Conservation (phyloP, 1,140 invertebrate genomes). For the Drosophila subobscura region DNA sequence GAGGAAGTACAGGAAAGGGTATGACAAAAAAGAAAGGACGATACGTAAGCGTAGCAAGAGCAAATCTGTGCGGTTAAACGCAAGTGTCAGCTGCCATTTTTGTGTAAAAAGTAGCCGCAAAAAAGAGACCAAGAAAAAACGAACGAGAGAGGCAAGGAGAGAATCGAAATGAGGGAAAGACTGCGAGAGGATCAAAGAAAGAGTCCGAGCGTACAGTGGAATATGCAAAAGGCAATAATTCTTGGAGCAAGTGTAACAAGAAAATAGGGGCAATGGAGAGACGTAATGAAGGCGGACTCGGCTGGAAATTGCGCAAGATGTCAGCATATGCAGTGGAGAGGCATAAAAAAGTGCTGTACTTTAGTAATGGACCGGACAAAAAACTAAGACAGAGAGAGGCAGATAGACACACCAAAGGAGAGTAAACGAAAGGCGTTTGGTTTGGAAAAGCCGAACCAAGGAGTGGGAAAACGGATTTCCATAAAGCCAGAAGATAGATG, state of each 20-base stretch:
- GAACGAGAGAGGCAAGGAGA: conserved; percentile 4
- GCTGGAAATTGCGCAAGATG: conserved; percentile 24
- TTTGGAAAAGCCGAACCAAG: conserved; percentile 13
- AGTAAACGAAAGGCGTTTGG: conserved; percentile 39
- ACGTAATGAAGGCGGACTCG: conserved; percentile 31
- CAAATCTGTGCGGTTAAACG: conserved; percentile 81
- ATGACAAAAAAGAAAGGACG: no score
- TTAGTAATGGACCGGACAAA: conserved; percentile 19
- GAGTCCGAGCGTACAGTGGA: conserved; percentile 17
- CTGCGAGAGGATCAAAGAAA: neutral
- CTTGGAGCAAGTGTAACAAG: conserved; percentile 76
- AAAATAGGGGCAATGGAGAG: conserved; percentile 72
- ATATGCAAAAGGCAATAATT: conserved; percentile 78
- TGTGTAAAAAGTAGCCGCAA: conserved; percentile 48
- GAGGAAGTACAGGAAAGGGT: no score
- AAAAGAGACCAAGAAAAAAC: conserved; percentile 20
- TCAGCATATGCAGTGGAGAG: conserved; percentile 52
- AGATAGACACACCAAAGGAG: conserved; percentile 4
- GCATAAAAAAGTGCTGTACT: conserved; percentile 44
- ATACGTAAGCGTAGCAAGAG: conserved; percentile 45
- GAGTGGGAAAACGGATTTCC: conserved; percentile 57
- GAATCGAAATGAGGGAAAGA: conserved; percentile 5
- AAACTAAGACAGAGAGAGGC: neutral
- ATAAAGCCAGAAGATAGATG: conserved; percentile 63
- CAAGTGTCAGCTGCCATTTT: conserved; percentile 81